Conservation (phyloP, 2,797 vertebrate genomes). For the Arctocebus calabarensis region DNA sequence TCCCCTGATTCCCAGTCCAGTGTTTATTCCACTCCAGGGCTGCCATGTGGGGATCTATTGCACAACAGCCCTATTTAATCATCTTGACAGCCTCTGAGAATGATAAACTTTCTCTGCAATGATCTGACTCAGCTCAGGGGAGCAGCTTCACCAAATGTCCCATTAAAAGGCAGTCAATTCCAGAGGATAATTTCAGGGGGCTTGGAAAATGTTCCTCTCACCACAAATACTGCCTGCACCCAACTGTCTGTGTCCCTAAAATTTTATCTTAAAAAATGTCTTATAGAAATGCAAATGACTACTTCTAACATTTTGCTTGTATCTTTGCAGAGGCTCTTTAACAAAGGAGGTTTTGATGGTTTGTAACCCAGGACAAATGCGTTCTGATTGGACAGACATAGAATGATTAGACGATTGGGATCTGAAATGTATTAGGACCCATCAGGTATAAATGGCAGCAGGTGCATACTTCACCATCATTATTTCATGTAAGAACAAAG, state of each 20-base stretch:
- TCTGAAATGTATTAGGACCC: neutral
- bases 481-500: slow-evolving; percentile 57
- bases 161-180: neutral
- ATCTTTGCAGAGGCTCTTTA: neutral
- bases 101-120: slow-evolving; percentile 29
- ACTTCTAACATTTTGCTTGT: neutral
- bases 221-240: neutral
- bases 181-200: neutral
- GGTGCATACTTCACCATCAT: neutral
- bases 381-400: slow-evolving; percentile 23
- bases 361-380: neutral
- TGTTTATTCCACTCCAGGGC: neutral
- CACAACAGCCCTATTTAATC: slow-evolving; percentile 25
- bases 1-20: neutral
- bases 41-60: neutral
- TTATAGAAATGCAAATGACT: slow-evolving; percentile 34
- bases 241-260: neutral
- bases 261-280: neutral
- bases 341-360: neutral
- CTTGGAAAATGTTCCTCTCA: neutral
- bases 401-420: neutral
- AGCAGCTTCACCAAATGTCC: neutral
- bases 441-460: neutral
- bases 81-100: slow-evolving; percentile 18
- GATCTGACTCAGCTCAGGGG: slow-evolving; percentile 19